phyloP scores from a whole-genome alignment of 1,140 invertebrate genomes.

The Protaetia brevitarsis region DNA sequence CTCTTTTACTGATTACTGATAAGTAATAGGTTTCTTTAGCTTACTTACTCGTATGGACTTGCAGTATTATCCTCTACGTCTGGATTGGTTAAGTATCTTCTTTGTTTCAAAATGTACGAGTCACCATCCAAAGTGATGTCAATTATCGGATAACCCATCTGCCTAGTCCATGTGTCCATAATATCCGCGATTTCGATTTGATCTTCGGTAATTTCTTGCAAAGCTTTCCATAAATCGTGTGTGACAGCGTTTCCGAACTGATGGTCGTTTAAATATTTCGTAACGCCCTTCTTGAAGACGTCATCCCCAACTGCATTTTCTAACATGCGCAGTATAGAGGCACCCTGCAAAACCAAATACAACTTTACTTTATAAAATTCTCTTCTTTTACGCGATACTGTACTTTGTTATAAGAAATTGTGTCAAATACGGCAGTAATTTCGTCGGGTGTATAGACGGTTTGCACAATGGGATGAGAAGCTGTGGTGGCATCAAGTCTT shows the following conservation, averaged over 20 bases:
- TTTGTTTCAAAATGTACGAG: slow-evolving; percentile 65
- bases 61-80: slow-evolving; percentile 52
- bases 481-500: slow-evolving; percentile 72
- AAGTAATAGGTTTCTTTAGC: neutral
- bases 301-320: slow-evolving; percentile 76
- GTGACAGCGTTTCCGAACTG: slow-evolving; percentile 76
- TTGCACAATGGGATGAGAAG: slow-evolving; percentile 85
- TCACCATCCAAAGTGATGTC: slow-evolving; percentile 54
- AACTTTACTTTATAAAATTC: neutral
- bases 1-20: neutral
- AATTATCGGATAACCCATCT: slow-evolving; percentile 88
- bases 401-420: slow-evolving; percentile 91
- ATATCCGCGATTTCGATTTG: slow-evolving; percentile 63
- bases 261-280: slow-evolving; percentile 69
- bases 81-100: slow-evolving; percentile 69
- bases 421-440: slow-evolving; percentile 90
- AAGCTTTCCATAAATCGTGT: slow-evolving; percentile 68
- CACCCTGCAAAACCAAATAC: slow-evolving; percentile 59
- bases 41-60: slow-evolving; percentile 59
- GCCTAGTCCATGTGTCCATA: slow-evolving; percentile 90
- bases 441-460: slow-evolving; percentile 80
- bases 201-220: slow-evolving; percentile 52
- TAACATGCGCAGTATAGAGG: slow-evolving; percentile 86
- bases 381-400: slow-evolving; percentile 9
- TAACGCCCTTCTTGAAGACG: slow-evolving; percentile 70